Evolutionary conservation across 1,140 invertebrate species (phyloP), one percentile per base, ranked within the genome.

Genomic region (Macrobrachium nipponense): DNA sequence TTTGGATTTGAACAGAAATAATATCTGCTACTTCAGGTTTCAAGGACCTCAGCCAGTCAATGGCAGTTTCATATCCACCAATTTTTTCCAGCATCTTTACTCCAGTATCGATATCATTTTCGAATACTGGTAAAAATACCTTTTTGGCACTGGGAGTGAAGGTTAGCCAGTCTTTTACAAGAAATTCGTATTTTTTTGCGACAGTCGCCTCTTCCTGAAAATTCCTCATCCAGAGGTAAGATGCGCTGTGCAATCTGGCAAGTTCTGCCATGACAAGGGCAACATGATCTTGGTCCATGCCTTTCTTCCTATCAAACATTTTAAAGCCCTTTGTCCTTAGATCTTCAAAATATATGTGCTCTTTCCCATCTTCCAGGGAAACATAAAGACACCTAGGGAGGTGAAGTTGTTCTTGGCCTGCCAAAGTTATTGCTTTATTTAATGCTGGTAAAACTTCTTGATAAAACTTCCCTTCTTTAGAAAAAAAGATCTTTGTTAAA

Each of bases 161-260:
- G 72, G 76, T 83, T 18, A n/a, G 62, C 72, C 60, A 75, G 27
- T 77, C 82, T 73, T 61, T 76, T 12, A 60, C 23, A 5, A 83
- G 60, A 36, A 77, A 83, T 15, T 43, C 14, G 60, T 76, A 66
- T 44, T 15, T 58, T 3, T 3, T 5, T 14, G 14, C 23, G 17
- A 66, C 20, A 36, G 23, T 43, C 51, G 59, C 44, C 59, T 61
- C 76, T 23, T 64, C 18, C 5, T 44, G 36, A 18, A 18, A 58
- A 15, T 64, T 73, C 11, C 51, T n/a, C n/a, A 51, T 77, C n/a
- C 80, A 11, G 27, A 86, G 51, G 27, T 80, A 36, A 2, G 84
- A 86, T 43, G 77, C 84, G 4, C 77, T 78, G 77, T 86, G 84
- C 51, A 86, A 68, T 64, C 68, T 73, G 18, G 77, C 84, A 66